A percentile compares a stretch with the other conserved stretches of the same genome.
These are phyloP conservation scores for Candidula unifasciata DNA, from an alignment of 2,888 invertebrate genomes.

Conservation along the genomic window DNA sequence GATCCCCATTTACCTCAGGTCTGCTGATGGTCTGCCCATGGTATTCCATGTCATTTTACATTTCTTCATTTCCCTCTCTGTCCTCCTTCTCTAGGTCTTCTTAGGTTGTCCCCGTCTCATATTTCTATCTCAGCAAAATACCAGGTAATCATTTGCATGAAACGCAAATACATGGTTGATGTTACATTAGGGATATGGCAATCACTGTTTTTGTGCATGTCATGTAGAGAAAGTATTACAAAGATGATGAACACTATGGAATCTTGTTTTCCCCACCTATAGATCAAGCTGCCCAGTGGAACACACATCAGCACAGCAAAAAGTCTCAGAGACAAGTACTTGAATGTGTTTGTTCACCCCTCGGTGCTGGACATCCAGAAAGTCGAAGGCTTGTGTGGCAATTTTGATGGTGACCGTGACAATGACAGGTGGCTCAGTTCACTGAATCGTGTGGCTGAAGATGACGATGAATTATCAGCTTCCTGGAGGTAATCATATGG, in stretches of 20 bases:
- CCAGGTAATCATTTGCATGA: no score
- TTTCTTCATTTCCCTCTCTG: no score
- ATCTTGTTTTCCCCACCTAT: no score
- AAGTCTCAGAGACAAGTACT: slow-evolving; percentile 51
- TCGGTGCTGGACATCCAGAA: slow-evolving; percentile 61
- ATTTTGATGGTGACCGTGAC: slow-evolving; percentile 62
- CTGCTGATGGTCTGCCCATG: no score
- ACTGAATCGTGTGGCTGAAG: slow-evolving; percentile 43
- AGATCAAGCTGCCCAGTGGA: slow-evolving; percentile 62
- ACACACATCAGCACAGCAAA: slow-evolving; percentile 53
- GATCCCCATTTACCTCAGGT: no score
- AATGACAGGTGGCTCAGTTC: slow-evolving; percentile 62
- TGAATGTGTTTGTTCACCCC: slow-evolving; percentile 66
- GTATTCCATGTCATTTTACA: no score
- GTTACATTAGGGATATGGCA: no score
- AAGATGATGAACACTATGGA: not conserved
- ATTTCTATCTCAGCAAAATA: no score
- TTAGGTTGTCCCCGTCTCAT: no score
- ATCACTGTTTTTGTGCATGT: not conserved
- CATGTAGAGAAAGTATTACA: not conserved
- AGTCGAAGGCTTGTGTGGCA: slow-evolving; percentile 71
- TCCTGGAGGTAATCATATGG: slow-evolving; percentile 60
- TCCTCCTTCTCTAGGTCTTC: no score
- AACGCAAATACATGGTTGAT: no score
- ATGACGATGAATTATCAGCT: slow-evolving; percentile 55